Evolutionary conservation across 2,113 vertebrate genomes (phyloP).

Genomic region (Alligator mississippiensis): DNA sequence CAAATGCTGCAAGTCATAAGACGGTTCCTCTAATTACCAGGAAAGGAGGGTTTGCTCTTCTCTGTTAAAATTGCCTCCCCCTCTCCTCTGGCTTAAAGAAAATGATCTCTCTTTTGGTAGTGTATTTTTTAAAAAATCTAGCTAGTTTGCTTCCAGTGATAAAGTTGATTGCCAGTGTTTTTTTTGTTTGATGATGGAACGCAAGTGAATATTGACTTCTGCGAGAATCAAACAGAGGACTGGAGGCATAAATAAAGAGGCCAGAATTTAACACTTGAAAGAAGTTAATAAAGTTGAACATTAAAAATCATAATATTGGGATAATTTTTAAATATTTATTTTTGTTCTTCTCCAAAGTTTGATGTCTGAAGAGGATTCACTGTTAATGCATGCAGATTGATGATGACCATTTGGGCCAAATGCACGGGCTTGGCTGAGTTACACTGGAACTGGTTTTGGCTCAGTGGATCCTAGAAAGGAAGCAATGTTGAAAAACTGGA

Average conservation of each 20-base stretch:
- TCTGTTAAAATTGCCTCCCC: slow-evolving; percentile 62
- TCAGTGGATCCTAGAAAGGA: background rate
- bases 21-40: slow-evolving; percentile 81
- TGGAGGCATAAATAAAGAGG: slow-evolving; percentile 67
- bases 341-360: slow-evolving; percentile 57
- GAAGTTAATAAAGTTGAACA: slow-evolving; percentile 79
- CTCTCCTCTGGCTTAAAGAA: slow-evolving; percentile 68
- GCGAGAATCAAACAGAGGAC: slow-evolving; percentile 71
- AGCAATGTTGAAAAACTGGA: background rate
- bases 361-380: slow-evolving; percentile 41
- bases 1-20: slow-evolving; percentile 81
- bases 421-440: fast-evolving
- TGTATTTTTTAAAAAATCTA: slow-evolving; percentile 56
- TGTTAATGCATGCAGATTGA: background rate
- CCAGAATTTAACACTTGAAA: slow-evolving; percentile 78
- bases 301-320: slow-evolving; percentile 85
- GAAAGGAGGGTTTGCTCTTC: slow-evolving; percentile 73
- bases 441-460: background rate
- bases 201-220: slow-evolving; percentile 73
- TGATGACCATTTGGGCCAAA: fast-evolving
- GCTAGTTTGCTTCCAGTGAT: slow-evolving; percentile 76
- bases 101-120: slow-evolving; percentile 70
- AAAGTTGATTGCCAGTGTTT: slow-evolving; percentile 63
- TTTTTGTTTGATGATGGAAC: slow-evolving; percentile 77
- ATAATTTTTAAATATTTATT: slow-evolving; percentile 80